These are phyloP conservation scores for Neelides folsomi DNA, from an alignment of 2,888 invertebrate genomes.

Conservation along the genomic window DNA sequence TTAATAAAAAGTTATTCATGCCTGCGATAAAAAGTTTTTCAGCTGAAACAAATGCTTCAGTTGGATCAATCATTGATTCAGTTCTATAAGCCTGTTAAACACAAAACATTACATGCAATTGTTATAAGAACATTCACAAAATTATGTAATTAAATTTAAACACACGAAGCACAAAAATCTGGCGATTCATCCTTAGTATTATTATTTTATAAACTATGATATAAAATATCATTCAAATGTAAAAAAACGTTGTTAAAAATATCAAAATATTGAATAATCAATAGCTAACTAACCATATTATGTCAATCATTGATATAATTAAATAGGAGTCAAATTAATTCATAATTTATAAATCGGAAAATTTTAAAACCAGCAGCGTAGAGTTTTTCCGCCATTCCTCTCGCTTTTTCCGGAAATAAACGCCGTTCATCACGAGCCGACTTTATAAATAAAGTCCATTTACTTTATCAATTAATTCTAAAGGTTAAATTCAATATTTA, in stretches of 20 bases:
- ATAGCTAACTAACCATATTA: neutral
- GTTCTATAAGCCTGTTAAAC: no score
- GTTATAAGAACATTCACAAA: no score
- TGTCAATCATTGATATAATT: no score
- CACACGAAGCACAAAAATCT: neutral
- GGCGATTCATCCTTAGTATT: neutral
- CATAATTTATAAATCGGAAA: neutral
- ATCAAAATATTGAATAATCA: neutral
- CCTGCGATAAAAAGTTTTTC: conserved; percentile 27
- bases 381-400: conserved; percentile 54
- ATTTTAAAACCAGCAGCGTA: conserved; percentile 49
- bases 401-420: conserved; percentile 53
- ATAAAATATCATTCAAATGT: neutral
- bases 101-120: no score
- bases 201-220: conserved; percentile 2
- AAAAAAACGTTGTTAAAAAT: no score
- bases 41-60: conserved; percentile 5
- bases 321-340: no score
- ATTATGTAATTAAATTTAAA: neutral
- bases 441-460: conserved; percentile 11
- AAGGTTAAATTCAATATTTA: neutral
- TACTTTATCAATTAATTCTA: neutral
- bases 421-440: conserved; percentile 48
- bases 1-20: conserved; percentile 9
- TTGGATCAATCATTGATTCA: neutral